Evolutionary conservation across 2,797 vertebrate genomes (phyloP), one percentile per base, ranked within the genome.

Genomic region (Cynodonichthys magdalenae): DNA sequence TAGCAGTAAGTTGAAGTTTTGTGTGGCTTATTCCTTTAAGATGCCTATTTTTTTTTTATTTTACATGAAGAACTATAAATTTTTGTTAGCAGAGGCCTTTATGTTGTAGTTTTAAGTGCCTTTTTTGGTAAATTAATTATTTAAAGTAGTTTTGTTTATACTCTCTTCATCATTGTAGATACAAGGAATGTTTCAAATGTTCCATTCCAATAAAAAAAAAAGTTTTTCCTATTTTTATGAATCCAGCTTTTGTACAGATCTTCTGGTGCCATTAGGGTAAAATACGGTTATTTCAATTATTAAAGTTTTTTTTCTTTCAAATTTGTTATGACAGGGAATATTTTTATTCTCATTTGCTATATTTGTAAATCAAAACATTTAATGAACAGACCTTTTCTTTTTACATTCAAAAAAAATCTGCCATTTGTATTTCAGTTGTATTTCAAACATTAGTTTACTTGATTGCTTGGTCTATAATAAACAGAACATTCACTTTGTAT

Each of bases 61-160:
- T 50, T 20, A 10, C 15, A 6, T 34, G 44, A 10, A 36, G 9
- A 31, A 17, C 46, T 5, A 50, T 53, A 54, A 56, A 65, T 24
- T 19, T n/a, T 24, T 39, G 5, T 59, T 9, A 34, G 44, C 7
- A 62, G 60, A 70, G 10, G 44, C 45, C 4, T 69, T 49, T 29
- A 20, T 46, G 34, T 56, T 77, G 51, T 56, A 36, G 53, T 49
- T 62, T 53, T 31, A 71, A 71, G 84, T 91, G 89, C 90, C 89
- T 91, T 78, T 75, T 27, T 65, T 62, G 17, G 46, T 27, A 48
- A 50, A 62, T 48, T 19, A 66, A 14, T 52, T 41, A 42, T 41
- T 5, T 20, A 14, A 41, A 3, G 0, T 47, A 9, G n/a, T 52
- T 18, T 39, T 36, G 10, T 14, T 46, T 18, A 31, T 50, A 31